Conservation (phyloP, 1,140 invertebrate species). For the Muscidifurax raptorellus region DNA sequence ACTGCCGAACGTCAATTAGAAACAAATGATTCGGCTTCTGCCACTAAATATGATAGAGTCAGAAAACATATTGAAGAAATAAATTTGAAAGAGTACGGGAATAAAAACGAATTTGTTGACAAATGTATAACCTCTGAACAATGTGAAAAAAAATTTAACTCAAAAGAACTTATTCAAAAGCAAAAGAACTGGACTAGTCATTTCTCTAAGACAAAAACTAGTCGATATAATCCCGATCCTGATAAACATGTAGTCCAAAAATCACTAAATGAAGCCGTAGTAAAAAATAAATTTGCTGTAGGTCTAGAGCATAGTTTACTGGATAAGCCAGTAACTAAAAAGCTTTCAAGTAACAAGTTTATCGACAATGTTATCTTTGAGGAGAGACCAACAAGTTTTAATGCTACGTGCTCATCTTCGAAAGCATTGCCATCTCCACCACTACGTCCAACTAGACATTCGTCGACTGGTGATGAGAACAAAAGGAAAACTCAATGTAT, state of each 20-base stretch:
- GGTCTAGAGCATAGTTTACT: neutral
- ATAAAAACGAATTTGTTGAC: slow-evolving; percentile 77
- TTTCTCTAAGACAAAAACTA: slow-evolving; percentile 85
- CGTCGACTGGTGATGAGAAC: slow-evolving; percentile 61
- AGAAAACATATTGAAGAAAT: slow-evolving; percentile 55
- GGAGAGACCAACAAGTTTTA: slow-evolving; percentile 70
- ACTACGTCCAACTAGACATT: slow-evolving; percentile 66
- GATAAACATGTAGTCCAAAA: slow-evolving; percentile 74
- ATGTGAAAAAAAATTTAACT: slow-evolving; percentile 87
- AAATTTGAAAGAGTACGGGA: slow-evolving; percentile 67
- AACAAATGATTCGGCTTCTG: slow-evolving; percentile 64
- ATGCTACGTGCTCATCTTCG: slow-evolving; percentile 63
- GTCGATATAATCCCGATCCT: slow-evolving; percentile 80
- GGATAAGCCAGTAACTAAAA: neutral
- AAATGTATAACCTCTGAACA: slow-evolving; percentile 82
- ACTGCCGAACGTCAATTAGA: slow-evolving; percentile 72
- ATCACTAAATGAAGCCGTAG: slow-evolving; percentile 66
- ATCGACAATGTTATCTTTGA: slow-evolving; percentile 54
- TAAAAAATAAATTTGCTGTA: slow-evolving; percentile 32
- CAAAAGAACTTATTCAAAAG: slow-evolving; percentile 90
- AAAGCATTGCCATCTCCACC: slow-evolving; percentile 64
- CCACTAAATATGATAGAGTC: slow-evolving; percentile 59
- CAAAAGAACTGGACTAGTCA: slow-evolving; percentile 94
- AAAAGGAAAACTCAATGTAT: slow-evolving; percentile 66
- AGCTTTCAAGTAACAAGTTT: slow-evolving; percentile 56